These are phyloP conservation scores for Pseudobourletiella spinata DNA, from an alignment of 1,140 invertebrate species.

Conservation along the genomic window DNA sequence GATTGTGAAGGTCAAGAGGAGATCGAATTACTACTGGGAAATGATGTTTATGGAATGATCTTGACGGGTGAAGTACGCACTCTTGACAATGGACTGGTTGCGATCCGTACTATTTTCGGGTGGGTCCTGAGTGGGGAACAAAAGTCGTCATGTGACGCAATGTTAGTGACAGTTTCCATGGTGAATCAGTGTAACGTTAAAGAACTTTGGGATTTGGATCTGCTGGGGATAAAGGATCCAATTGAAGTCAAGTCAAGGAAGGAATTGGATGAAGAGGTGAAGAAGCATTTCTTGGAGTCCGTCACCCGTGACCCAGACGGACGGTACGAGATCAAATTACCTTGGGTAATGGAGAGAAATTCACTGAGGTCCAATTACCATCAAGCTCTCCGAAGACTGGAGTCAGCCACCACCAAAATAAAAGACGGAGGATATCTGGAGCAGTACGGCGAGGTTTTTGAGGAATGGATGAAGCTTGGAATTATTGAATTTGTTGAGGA, in stretches of 20 bases:
- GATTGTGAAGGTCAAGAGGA: slow-evolving; percentile 9
- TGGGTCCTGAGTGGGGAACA: slow-evolving; percentile 38
- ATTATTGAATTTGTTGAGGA: slow-evolving; percentile 16
- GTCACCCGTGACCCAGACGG: slow-evolving; percentile 9
- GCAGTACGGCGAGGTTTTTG: slow-evolving; percentile 19
- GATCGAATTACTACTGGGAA: slow-evolving; percentile 14
- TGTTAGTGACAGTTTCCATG: background rate
- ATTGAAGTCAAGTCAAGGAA: slow-evolving; percentile 11
- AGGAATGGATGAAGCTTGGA: slow-evolving; percentile 28
- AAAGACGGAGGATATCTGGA: background rate
- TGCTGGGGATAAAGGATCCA: slow-evolving; percentile 29
- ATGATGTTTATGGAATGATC: slow-evolving; percentile 9
- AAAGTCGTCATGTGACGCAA: background rate
- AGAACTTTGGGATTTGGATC: slow-evolving; percentile 41
- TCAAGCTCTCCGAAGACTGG: slow-evolving; percentile 6
- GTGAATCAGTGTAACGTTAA: background rate
- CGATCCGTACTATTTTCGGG: slow-evolving; percentile 37
- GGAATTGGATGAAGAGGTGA: slow-evolving; percentile 11
- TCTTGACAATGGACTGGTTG: slow-evolving; percentile 22
- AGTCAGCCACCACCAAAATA: slow-evolving; percentile 16
- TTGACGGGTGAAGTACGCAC: slow-evolving; percentile 5
- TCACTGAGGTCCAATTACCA: slow-evolving; percentile 12
- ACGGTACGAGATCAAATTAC: slow-evolving; percentile 19
- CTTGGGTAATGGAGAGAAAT: slow-evolving; percentile 11
- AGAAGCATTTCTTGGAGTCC: slow-evolving; percentile 20